Evolutionary conservation across 2,113 vertebrate genomes (phyloP).

Genomic region (Carassius gibelio): DNA sequence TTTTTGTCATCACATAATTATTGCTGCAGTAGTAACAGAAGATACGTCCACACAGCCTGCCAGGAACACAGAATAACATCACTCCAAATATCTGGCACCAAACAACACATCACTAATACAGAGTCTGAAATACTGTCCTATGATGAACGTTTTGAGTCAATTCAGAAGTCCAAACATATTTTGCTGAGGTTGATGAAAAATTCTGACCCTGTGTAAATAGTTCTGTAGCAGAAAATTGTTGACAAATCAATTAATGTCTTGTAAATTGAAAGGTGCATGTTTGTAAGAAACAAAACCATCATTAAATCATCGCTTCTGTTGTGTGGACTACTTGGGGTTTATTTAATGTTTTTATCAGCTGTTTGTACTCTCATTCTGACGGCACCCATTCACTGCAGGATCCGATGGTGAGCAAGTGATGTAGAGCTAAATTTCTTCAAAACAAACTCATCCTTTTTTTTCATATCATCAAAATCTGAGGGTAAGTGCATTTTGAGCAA

Average conservation of each 20-base stretch:
- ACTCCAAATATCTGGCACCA: neutral
- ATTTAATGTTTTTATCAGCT: neutral
- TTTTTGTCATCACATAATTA: conserved; percentile 84
- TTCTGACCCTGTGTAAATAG: neutral
- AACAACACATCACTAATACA: neutral
- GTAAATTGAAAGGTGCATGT: neutral
- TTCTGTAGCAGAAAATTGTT: neutral
- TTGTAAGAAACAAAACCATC: neutral
- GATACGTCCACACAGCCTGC: conserved; percentile 86
- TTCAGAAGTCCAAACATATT: neutral
- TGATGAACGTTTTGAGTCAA: too few relatives aligned
- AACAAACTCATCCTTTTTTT: neutral
- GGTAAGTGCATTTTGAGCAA: neutral
- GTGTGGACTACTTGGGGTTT: neutral
- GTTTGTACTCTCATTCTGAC: neutral
- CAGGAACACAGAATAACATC: conserved; percentile 6
- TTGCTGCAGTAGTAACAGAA: conserved; percentile 98
- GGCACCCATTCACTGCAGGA: neutral
- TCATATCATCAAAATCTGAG: neutral
- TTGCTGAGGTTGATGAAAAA: neutral
- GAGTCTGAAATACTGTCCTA: neutral
- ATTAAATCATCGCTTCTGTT: neutral
- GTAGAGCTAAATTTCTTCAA: neutral
- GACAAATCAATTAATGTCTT: neutral
- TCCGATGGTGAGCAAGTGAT: neutral